A percentile compares a stretch with the other conserved stretches of the same genome.
Conservation (phyloP, 2,113 vertebrate species). For the Caranx melampygus region DNA sequence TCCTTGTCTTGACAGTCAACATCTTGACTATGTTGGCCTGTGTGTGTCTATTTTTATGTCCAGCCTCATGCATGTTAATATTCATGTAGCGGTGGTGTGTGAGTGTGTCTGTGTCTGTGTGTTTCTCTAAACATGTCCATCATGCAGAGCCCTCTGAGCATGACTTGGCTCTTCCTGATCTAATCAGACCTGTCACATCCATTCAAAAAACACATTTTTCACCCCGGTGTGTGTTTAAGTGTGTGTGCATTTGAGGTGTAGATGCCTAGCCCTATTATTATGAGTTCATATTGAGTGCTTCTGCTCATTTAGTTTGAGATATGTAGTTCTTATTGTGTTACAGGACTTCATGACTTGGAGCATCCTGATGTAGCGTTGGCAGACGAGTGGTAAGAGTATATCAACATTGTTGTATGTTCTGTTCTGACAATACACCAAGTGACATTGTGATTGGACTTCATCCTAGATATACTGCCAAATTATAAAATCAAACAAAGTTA, state of each 20-base stretch:
- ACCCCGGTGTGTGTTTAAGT: conserved; percentile 44
- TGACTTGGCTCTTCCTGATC: conserved; percentile 83
- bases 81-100: conserved; percentile 64
- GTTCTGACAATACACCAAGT: not conserved
- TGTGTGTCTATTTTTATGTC: conserved; percentile 60
- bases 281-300: conserved; percentile 48
- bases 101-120: conserved; percentile 49
- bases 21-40: conserved; percentile 6
- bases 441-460: conserved; percentile 6
- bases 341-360: conserved; percentile 98
- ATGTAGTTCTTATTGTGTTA: conserved; percentile 57
- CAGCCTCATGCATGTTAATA: conserved; percentile 76
- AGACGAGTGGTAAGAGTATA: conserved; percentile 92
- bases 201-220: conserved; percentile 79
- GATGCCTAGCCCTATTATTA: conserved; percentile 59
- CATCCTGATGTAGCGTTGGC: conserved; percentile 97
- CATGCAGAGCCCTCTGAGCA: conserved; percentile 67
- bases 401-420: conserved; percentile 25
- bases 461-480: conserved; percentile 10
- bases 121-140: conserved; percentile 76
- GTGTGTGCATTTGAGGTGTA: conserved; percentile 37
- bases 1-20: conserved; percentile 18
- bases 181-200: conserved; percentile 77
- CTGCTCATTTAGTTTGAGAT: conserved; percentile 46
- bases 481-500: conserved; percentile 13